phyloP scores from a whole-genome alignment of 2,113 vertebrate species.

The Edolisoma coerulescens region DNA sequence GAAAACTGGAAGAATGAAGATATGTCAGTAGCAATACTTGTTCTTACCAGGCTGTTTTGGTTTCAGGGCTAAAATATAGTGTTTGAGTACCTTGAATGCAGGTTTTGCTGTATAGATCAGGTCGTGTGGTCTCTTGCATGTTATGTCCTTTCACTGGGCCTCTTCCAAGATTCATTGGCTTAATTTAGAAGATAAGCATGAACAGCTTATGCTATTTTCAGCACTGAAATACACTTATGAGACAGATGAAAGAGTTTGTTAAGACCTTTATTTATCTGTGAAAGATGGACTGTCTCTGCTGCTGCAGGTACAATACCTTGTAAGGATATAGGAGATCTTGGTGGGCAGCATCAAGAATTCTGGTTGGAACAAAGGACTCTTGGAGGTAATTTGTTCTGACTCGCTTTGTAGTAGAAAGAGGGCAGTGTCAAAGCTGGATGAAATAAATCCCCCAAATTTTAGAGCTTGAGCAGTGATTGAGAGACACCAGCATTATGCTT shows the following conservation, averaged over 20 bases:
- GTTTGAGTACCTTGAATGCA: background rate
- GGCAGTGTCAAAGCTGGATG: background rate
- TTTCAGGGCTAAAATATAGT: background rate
- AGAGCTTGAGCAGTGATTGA: background rate
- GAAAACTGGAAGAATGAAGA: background rate
- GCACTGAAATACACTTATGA: background rate
- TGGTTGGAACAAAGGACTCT: background rate
- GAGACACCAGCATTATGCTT: background rate
- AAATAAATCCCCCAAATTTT: background rate
- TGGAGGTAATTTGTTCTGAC: background rate
- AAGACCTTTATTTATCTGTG: background rate
- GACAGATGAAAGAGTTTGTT: background rate
- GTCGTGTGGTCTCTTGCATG: background rate
- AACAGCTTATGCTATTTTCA: background rate
- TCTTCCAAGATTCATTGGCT: background rate
- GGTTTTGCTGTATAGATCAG: background rate
- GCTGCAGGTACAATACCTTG: background rate
- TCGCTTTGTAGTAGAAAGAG: background rate
- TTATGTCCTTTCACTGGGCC: background rate
- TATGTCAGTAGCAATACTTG: background rate
- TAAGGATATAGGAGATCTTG: background rate
- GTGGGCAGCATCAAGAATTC: background rate
- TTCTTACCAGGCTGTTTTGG: background rate
- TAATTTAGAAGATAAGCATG: conserved; percentile 11
- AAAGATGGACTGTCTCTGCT: background rate